Evolutionary conservation across 1,140 invertebrate species (phyloP).

Genomic region (Parasteatoda tepidariorum): DNA sequence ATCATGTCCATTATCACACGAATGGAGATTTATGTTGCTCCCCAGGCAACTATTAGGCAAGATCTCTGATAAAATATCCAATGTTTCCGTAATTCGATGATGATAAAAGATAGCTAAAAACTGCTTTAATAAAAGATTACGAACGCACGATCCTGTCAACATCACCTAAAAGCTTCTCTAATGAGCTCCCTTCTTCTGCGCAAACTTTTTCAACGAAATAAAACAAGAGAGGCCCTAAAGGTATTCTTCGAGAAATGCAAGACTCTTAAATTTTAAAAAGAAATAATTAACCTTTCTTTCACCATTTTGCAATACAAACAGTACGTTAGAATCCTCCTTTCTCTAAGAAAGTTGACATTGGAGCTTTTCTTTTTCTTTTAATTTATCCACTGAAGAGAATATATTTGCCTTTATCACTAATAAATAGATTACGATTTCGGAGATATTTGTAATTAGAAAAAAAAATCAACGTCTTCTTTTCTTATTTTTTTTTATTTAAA

Average conservation of each 20-base stretch:
- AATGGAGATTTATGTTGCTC: constrained; percentile 12
- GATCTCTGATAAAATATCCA: constrained; percentile 50
- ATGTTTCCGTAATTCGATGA: constrained; percentile 55
- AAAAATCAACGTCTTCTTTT: neutral
- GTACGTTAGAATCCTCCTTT: neutral
- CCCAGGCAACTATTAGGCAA: constrained; percentile 44
- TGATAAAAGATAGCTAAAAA: constrained; percentile 46
- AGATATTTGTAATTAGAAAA: neutral
- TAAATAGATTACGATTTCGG: constrained; percentile 31
- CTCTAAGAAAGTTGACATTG: neutral
- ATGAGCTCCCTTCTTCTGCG: constrained; percentile 31
- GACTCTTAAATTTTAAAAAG: constrained; percentile 43
- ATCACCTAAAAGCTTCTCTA: constrained; percentile 47
- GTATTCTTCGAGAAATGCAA: constrained; percentile 4
- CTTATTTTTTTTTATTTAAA: no score
- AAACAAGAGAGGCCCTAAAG: neutral
- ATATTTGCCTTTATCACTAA: constrained; percentile 25
- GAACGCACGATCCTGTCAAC: constrained; percentile 9
- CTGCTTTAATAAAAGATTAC: constrained; percentile 53
- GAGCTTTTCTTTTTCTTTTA: neutral
- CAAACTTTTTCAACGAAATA: neutral
- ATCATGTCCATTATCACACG: neutral
- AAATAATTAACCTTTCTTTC: constrained; percentile 54
- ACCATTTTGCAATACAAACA: constrained; percentile 13
- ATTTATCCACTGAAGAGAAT: neutral